Percentiles rank a stretch among this genome's conserved stretches.
phyloP scores from a whole-genome alignment of 1,140 invertebrate species.

The Drusus annulatus region DNA sequence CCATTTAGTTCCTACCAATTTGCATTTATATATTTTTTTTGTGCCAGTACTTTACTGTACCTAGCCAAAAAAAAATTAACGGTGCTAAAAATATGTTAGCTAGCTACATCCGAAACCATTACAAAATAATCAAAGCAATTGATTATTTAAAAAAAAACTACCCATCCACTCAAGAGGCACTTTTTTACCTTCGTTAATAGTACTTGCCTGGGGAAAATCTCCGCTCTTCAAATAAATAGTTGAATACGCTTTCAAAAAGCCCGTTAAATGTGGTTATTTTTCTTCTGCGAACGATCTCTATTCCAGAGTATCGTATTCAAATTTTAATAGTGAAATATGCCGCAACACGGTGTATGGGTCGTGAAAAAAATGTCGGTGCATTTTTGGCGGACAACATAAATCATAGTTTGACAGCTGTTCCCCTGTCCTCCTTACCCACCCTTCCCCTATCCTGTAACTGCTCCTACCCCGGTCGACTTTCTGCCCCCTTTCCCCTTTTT shows the following conservation, averaged over 20 bases:
- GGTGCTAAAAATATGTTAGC: no score
- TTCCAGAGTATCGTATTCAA: conserved; percentile 39
- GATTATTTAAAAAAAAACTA: no score
- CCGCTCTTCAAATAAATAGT: no score
- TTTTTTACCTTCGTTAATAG: no score
- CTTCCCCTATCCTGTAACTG: background rate
- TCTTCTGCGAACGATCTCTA: background rate
- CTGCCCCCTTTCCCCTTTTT: conserved; percentile 8
- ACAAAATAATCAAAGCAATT: no score
- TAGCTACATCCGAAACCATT: no score
- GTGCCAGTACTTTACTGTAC: no score
- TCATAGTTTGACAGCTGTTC: conserved; percentile 58
- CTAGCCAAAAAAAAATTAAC: no score
- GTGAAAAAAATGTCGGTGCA: conserved; percentile 56
- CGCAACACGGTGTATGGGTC: conserved; percentile 52
- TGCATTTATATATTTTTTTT: no score
- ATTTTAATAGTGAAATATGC: conserved; percentile 58
- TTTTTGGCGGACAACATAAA: conserved; percentile 56
- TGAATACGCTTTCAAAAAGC: background rate
- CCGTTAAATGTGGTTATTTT: background rate
- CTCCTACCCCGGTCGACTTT: conserved; percentile 3
- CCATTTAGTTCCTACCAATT: no score
- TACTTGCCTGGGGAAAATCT: no score
- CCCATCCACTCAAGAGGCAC: no score
- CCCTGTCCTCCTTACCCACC: conserved; percentile 24